Percentiles rank a stretch among this genome's conserved stretches.
Conservation (phyloP, 1,140 invertebrate genomes). For the Euwallacea fornicatus region DNA sequence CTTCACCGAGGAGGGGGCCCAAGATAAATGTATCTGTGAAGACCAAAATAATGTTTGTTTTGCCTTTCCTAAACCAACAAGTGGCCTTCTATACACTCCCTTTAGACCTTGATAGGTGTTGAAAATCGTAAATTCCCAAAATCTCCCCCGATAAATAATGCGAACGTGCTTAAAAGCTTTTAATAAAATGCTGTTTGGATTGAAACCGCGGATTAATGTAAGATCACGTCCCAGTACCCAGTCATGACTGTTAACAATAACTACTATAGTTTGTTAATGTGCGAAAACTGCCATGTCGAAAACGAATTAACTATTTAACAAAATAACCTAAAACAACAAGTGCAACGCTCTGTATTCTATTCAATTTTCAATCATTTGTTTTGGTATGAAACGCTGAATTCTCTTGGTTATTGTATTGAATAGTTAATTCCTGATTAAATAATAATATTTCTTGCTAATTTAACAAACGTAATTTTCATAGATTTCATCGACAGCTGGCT, state of each 20-base stretch:
- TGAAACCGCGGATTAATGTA: not conserved
- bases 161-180: not conserved
- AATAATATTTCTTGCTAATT: too few relatives aligned
- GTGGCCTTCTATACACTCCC: not conserved
- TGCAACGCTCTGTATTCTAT: too few relatives aligned
- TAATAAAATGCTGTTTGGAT: not conserved
- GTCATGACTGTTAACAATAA: not conserved
- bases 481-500: too few relatives aligned
- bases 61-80: slow-evolving; percentile 7
- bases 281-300: not conserved
- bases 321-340: too few relatives aligned
- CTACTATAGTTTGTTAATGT: slow-evolving; percentile 3
- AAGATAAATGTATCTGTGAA: too few relatives aligned
- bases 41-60: not conserved
- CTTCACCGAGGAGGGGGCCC: too few relatives aligned
- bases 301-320: too few relatives aligned
- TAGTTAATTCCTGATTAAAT: too few relatives aligned
- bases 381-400: too few relatives aligned
- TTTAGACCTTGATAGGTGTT: not conserved
- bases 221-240: not conserved
- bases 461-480: too few relatives aligned
- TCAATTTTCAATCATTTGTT: too few relatives aligned
- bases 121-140: not conserved
- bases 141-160: not conserved
- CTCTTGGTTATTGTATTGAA: too few relatives aligned